Base-by-base conservation (phyloP, 2,888 invertebrate species). In the Cephus spinipes region DNA sequence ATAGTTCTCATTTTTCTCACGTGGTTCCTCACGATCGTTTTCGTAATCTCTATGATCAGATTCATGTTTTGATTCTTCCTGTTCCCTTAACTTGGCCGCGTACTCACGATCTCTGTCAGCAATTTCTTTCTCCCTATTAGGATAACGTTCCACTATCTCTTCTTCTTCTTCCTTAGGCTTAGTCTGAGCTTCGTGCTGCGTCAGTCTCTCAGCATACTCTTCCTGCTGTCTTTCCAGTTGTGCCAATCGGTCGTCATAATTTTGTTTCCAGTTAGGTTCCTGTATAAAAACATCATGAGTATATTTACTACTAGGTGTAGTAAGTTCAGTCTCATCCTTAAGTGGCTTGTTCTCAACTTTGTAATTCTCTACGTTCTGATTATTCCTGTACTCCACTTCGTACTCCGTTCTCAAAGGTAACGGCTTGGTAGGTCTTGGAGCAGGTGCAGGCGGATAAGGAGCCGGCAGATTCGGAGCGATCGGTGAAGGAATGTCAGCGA, bases 401-500 rank as follows among this genome's bases (percentile, higher is more conserved):
- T 80, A 74, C 30, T 77, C 73, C 11, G 76, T 76, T 12, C 9
- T 31, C 71, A 71, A 0, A 1, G 74, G 74, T 23, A 74, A 33
- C 15, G 73, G 74, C 12, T 77, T 36, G 1, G 71, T 11, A n/a
- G 73, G 73, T 69, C 55, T 69, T 11, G 78, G 40, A 1, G 35
- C 55, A 40, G 78, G 73, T 15, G 83, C 76, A 1, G 86, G 84
- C 9, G 83, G 82, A 11, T 84, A 81, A 0, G 85, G 80, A 4
- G 87, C 73, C 1, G 85, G 83, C 11, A 90, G 81, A 73, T 88
- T 85, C 0, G 88, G 90, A 3, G 87, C 85, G 1, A 89, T 80
- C 0, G 90, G 91, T 40, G 90, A 77, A 1, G 91, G 91, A 12
- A 91, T 90, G 55, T 87, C 88, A 0, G 90, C 86, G 35, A 90